A percentile compares a stretch with the other conserved stretches of the same genome.
These are phyloP conservation scores for Drosophila aff. DNA, from an alignment of 1,140 invertebrate genomes.

Conservation along the genomic window DNA sequence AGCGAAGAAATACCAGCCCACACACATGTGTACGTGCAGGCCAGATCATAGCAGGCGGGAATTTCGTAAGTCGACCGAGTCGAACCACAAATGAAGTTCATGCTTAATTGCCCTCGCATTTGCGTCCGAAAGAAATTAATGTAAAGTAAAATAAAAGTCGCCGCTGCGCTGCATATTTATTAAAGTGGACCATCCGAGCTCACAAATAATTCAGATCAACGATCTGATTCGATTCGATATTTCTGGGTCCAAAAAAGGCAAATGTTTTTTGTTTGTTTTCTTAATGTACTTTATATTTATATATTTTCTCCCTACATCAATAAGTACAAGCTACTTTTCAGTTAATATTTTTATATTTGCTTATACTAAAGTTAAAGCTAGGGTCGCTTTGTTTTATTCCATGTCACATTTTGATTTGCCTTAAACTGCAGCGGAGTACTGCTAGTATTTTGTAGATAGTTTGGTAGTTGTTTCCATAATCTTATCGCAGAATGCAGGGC, in stretches of 20 bases:
- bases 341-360: no score
- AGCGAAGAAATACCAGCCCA: constrained; percentile 15
- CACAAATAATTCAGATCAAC: background rate
- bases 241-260: background rate
- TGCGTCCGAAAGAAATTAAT: constrained; percentile 63
- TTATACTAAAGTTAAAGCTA: no score
- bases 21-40: constrained; percentile 9
- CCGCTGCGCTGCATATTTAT: constrained; percentile 28
- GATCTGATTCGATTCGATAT: background rate
- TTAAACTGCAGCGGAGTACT: no score
- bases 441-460: no score
- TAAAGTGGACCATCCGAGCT: background rate
- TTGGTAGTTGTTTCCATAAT: no score
- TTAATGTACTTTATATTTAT: no score
- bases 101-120: constrained; percentile 73
- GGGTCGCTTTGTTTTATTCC: no score
- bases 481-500: no score
- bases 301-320: no score
- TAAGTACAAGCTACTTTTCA: no score
- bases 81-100: constrained; percentile 75
- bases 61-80: constrained; percentile 66
- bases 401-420: no score
- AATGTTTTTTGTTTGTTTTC: background rate
- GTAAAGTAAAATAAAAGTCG: constrained; percentile 56
- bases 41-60: constrained; percentile 15